phyloP scores from a whole-genome alignment of 1,140 invertebrate genomes.

The Protaetia brevitarsis region DNA sequence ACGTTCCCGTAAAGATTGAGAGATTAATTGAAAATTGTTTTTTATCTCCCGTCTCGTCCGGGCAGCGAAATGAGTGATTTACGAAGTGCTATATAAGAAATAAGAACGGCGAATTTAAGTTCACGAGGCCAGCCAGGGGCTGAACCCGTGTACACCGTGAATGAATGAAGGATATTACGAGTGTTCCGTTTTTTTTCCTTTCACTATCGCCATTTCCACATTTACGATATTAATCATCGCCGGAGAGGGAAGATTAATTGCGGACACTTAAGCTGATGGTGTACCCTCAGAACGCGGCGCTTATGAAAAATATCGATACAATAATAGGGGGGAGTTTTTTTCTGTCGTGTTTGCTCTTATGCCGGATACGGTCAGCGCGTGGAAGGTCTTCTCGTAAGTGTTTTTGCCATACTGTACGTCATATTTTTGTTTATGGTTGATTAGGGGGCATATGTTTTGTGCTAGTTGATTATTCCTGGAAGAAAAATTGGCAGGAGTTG shows the following conservation, averaged over 20 bases:
- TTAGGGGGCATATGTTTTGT: no score
- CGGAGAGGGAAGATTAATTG: slow-evolving; percentile 7
- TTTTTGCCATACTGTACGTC: no score
- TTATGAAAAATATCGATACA: slow-evolving; percentile 12
- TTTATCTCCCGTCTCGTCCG: neutral
- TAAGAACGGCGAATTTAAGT: neutral
- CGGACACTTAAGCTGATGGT: neutral
- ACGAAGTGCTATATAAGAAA: neutral
- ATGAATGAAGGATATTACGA: slow-evolving; percentile 1
- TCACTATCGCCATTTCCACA: neutral
- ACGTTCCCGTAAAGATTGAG: neutral
- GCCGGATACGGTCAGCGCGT: no score
- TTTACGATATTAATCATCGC: slow-evolving; percentile 14
- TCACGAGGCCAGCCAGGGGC: no score
- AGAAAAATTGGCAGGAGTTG: no score
- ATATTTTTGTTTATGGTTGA: no score
- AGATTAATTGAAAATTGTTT: neutral
- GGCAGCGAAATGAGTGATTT: neutral
- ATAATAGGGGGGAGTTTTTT: neutral
- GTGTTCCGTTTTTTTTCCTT: neutral
- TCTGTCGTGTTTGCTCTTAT: no score
- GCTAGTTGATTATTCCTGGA: no score
- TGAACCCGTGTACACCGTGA: neutral
- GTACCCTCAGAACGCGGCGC: neutral
- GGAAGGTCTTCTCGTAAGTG: no score